Percentiles rank a stretch among this genome's conserved stretches.
Evolutionary conservation across 2,888 invertebrate species (phyloP).

Genomic region (Dicyrtomina minuta): DNA sequence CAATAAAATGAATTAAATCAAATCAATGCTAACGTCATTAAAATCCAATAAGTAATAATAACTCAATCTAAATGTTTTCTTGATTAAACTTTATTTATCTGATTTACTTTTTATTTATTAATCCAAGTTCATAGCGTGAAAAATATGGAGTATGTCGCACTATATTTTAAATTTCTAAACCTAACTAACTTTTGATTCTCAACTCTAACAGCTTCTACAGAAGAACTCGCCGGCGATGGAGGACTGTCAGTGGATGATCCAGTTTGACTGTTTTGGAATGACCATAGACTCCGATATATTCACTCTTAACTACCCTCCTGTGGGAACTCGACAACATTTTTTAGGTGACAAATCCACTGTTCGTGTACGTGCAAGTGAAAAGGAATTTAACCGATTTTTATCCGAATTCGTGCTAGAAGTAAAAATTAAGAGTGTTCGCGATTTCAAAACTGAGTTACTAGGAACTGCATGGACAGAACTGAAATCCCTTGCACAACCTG

Average conservation of each 20-base stretch:
- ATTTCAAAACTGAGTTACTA: background rate
- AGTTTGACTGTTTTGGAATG: constrained; percentile 7
- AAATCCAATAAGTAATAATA: too few relatives aligned
- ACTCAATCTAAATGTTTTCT: too few relatives aligned
- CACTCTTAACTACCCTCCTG: background rate
- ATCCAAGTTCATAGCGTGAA: too few relatives aligned
- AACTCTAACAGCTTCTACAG: too few relatives aligned
- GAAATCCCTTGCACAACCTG: background rate
- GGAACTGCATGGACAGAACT: background rate
- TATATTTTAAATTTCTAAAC: too few relatives aligned
- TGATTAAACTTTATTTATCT: too few relatives aligned
- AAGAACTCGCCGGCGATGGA: too few relatives aligned
- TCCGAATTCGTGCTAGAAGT: background rate
- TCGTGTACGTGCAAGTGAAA: constrained; percentile 8
- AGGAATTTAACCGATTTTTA: constrained; percentile 20
- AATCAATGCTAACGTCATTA: too few relatives aligned
- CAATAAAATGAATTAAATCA: too few relatives aligned
- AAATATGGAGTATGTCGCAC: too few relatives aligned
- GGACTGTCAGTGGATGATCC: background rate
- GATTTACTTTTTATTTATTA: too few relatives aligned
- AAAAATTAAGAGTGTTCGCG: constrained; percentile 2
- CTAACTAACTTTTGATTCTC: too few relatives aligned
- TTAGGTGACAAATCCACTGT: constrained; percentile 25
- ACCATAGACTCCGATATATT: constrained; percentile 1
- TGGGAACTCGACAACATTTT: background rate